Base-by-base conservation (phyloP, 2,888 invertebrate genomes). In the Octonoba sinensis region DNA sequence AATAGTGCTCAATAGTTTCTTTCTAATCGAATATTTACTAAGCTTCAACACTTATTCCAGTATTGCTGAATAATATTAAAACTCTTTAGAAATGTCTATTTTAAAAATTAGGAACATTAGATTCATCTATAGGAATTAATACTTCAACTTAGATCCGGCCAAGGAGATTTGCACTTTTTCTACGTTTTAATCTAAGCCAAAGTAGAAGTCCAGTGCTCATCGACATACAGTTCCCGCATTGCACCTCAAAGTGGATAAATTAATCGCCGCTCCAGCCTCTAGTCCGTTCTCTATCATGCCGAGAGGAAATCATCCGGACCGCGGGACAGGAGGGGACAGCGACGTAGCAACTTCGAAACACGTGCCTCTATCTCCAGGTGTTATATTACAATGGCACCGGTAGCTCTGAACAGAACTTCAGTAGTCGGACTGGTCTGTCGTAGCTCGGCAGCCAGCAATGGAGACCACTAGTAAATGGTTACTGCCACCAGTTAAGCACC, bases 401-500 rank as follows among this genome's bases (percentile, higher is more conserved):
- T 81, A 79, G 79, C 56, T 81, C 20, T 56, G 24, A 15, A 46
- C 16, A 65, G 47, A 13, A 46, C 62, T 47, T 69, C 22, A 15
- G 51, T 51, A 46, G 66, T 54, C 72, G 51, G 72, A 66, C 67
- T 73, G 67, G 62, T 67, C 59, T 51, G 46, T 65, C 27, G 46
- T 65, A 51, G 49, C 24, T 27, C 44, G 15, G 60, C 22, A 12
- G 16, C 73, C 67, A 57, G 79, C 66, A 24, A 81, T 81, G 79
- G 67, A 69, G 69, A 69, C 73, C 73, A 27, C 74, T 56, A 69
- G 79, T 57, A 81, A 81, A 73, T 81, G 79, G 79, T 69, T 81
- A 60, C 44, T 81, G 60, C 79, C 79, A 51, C 79, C 79, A 47
- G 79, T 81, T 15, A 81, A 81, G 79, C 79, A 81, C 57, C 79